A percentile compares a stretch with the other conserved stretches of the same genome.
These are phyloP conservation scores for Limanda limanda DNA, from an alignment of 2,113 vertebrate species.

Conservation along the genomic window DNA sequence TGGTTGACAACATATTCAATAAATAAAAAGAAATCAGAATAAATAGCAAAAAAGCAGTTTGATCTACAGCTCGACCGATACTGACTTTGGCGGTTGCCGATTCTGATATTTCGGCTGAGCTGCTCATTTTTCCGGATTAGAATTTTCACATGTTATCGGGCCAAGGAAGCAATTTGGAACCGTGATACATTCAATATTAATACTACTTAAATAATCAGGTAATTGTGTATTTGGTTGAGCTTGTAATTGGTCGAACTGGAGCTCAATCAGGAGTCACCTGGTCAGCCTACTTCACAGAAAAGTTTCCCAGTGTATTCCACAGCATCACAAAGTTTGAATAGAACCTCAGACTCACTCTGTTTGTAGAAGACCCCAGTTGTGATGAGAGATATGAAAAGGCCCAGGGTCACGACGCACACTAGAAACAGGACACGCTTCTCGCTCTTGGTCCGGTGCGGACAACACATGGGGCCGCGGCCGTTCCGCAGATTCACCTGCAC, in stretches of 20 bases:
- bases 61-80: neutral
- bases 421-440: constrained; percentile 87
- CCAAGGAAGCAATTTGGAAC: too few species aligned
- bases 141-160: too few species aligned
- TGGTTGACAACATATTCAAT: neutral
- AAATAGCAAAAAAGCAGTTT: neutral
- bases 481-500: constrained; percentile 87
- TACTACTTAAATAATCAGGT: too few species aligned
- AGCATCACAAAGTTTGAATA: neutral
- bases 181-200: too few species aligned
- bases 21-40: neutral
- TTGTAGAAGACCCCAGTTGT: constrained; percentile 86
- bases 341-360: constrained; percentile 83
- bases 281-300: neutral
- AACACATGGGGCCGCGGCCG: constrained; percentile 77
- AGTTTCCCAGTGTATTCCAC: neutral
- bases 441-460: constrained; percentile 76
- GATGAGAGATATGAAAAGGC: constrained; percentile 83
- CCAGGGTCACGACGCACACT: constrained; percentile 72
- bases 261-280: neutral
- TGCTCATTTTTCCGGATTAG: too few species aligned
- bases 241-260: too few species aligned
- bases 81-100: too few species aligned
- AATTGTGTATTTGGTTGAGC: too few species aligned
- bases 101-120: too few species aligned